Evolutionary conservation across 1,140 invertebrate species (phyloP), one percentile per base, ranked within the genome.

Genomic region (Hypsibius dujardini): DNA sequence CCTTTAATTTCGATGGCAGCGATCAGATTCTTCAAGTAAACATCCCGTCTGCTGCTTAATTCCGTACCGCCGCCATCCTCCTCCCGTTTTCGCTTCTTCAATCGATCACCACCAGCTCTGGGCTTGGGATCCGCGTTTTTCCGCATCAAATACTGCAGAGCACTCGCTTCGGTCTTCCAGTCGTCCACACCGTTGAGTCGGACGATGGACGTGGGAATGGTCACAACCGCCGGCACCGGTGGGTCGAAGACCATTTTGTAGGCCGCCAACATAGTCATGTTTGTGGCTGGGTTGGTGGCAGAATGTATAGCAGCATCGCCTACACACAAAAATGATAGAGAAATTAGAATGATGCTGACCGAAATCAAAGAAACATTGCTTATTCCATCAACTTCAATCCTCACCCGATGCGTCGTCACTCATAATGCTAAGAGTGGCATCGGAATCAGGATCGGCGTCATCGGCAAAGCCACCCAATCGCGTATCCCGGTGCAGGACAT

Each of bases 111-210:
- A 7, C n/a, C 7, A 12, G 50, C 7, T 28, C 28, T 28, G 28
- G 28, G 28, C 28, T n/a, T 56, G 12, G 12, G 62, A 15, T 67
- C 62, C 12, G 42, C 12, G 42, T 12, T 45, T 42, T 67, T 67
- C 7, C 45, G 12, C 12, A 67, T 45, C 42, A 67, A 42, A 42
- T 15, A 45, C 62, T 67, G 62, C 45, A 67, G 45, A 7, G 62
- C 62, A 7, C 45, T 67, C 62, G 62, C 42, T 67, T 67, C 62
- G 12, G 62, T 67, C 62, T 67, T 3, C 62, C 62, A 67, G 62
- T 67, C 62, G 12, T 12, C 42, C 3, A 42, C 42, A 7, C 3
- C 12, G 12, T 67, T 12, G 7, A 67, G 12, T 15, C 12, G 12
- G 7, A 67, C 12, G 3, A 67, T 67, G 62, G 12, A 67, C 12